phyloP scores from a whole-genome alignment of 2,888 invertebrate genomes.

The Timandra comae region DNA sequence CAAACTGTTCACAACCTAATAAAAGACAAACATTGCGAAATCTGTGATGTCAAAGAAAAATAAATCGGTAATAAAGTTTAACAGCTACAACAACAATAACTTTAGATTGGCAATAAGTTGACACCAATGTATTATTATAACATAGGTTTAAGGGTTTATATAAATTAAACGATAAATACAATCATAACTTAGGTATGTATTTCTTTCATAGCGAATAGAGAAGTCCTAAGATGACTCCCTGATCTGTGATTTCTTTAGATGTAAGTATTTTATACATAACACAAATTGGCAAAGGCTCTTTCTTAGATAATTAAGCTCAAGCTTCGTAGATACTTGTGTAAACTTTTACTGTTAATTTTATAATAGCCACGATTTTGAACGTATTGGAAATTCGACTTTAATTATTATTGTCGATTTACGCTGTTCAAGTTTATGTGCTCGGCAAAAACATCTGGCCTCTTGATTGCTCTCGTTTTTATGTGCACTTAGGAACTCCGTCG shows the following conservation, averaged over 20 bases:
- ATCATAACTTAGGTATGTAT: too few relatives aligned
- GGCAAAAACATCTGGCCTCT: slow-evolving; percentile 65
- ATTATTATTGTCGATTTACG: slow-evolving; percentile 69
- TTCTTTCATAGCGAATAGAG: too few relatives aligned
- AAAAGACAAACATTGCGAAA: slow-evolving; percentile 58
- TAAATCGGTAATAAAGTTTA: slow-evolving; percentile 55
- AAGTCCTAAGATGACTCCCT: too few relatives aligned
- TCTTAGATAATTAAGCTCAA: too few relatives aligned
- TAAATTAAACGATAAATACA: too few relatives aligned
- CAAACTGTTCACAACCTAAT: slow-evolving; percentile 63
- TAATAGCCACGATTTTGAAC: slow-evolving; percentile 51
- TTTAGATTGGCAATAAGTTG: slow-evolving; percentile 32
- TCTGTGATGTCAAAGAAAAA: slow-evolving; percentile 62
- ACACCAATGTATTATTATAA: too few relatives aligned
- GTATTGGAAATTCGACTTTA: slow-evolving; percentile 66
- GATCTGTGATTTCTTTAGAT: too few relatives aligned
- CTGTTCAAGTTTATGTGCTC: slow-evolving; percentile 60
- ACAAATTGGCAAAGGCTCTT: too few relatives aligned
- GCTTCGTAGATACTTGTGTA: too few relatives aligned
- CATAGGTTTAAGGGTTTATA: too few relatives aligned
- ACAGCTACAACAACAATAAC: slow-evolving; percentile 39
- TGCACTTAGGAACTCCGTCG: slow-evolving; percentile 56
- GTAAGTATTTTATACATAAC: too few relatives aligned
- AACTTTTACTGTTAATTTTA: slow-evolving; percentile 49
- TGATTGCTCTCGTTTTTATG: slow-evolving; percentile 71